Conservation (phyloP, 1,140 invertebrate species). For the Drosophila nigromelanica region DNA sequence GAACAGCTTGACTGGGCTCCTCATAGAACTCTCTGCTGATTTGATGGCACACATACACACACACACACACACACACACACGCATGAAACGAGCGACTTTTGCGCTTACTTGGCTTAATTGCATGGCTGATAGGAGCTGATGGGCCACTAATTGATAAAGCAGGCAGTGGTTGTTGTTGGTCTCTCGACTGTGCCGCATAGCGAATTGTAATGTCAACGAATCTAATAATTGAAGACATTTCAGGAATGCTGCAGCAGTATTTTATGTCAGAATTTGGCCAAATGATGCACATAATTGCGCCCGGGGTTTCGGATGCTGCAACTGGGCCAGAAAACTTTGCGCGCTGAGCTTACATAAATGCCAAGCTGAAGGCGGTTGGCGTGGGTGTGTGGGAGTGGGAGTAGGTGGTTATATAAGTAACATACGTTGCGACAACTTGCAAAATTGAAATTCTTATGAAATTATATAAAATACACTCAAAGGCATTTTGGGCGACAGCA, state of each 20-base stretch:
- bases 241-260: background rate
- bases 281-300: constrained; percentile 28
- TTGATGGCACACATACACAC: too few relatives aligned
- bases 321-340: background rate
- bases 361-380: background rate
- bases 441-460: constrained; percentile 42
- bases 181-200: background rate
- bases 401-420: background rate
- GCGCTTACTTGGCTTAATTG: constrained; percentile 17
- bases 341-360: background rate
- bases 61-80: background rate
- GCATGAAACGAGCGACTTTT: constrained; percentile 3
- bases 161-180: too few relatives aligned
- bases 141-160: constrained; percentile 25
- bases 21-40: constrained; percentile 13
- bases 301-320: background rate
- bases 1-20: constrained; percentile 1
- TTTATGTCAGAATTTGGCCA: background rate
- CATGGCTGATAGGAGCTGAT: background rate
- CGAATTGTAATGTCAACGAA: background rate
- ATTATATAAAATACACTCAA: constrained; percentile 40
- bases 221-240: background rate
- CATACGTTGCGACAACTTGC: constrained; percentile 26
- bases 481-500: constrained; percentile 22
- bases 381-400: too few relatives aligned